Base-by-base conservation (phyloP, 2,888 invertebrate genomes). In the Drosophila neotestacea region DNA sequence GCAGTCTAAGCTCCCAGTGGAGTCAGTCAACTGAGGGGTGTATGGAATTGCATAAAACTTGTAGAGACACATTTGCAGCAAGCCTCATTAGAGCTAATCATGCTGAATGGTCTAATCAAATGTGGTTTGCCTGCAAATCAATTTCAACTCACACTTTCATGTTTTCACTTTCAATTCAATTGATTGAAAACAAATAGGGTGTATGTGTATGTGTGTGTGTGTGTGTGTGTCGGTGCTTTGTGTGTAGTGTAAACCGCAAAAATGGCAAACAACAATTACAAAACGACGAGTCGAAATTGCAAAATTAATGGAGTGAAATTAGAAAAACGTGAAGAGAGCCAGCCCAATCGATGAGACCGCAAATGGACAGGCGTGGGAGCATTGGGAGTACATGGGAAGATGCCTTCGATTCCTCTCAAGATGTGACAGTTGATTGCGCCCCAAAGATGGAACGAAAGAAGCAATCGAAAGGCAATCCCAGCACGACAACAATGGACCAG, bases 131-230 rank as follows among this genome's bases (percentile, higher is more conserved):
- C 65, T 60, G 79, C 61, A 66, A 85, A 81, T 77, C 82, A 82
- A 79, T 79, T 85, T 77, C 55, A 46, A 77, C 88, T 88, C 77
- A 82, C 77, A 88, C 89, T 88, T 86, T 85, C 89, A 73, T 71
- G 70, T 84, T 83, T 86, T 85, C 89, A 86, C 89, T 86, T 88
- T 85, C 87, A 72, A 84, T 69, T 61, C 77, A 59, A 81, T 81
- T 83, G 80, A 83, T 85, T 84, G 77, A 75, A 72, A 84, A 66
- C 74, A 65, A 75, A 81, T 63, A 65, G 65, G 69, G 66, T n/a
- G 10, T 13, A 10, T 39, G 16, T 50, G 39, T 42, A 46, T 32
- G 36, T 48, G 56, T 51, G 16, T 42, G 66, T 51, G 16, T 42
- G 66, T 38, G 42, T 36, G 65, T 47, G 13, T 44, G 34, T 44